phyloP scores from a whole-genome alignment of 2,113 vertebrate species.

The Oplegnathus fasciatus region DNA sequence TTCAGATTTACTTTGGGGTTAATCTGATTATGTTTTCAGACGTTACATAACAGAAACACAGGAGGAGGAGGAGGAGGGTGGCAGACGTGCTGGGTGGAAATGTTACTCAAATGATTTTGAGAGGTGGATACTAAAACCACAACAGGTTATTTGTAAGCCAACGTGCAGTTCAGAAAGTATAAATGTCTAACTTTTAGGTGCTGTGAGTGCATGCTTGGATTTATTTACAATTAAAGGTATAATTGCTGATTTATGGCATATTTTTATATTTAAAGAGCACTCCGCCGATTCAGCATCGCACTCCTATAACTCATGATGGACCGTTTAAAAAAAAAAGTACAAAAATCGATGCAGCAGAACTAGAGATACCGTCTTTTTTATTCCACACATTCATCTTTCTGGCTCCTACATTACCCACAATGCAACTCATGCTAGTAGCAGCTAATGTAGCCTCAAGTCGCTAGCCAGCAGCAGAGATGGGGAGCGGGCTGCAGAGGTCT shows the following conservation, averaged over 20 bases:
- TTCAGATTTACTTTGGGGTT: conserved; percentile 44
- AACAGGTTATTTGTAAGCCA: conserved; percentile 4
- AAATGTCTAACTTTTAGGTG: not conserved
- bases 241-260: not conserved
- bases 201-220: not conserved
- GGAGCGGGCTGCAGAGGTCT: not conserved
- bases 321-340: too few relatives aligned
- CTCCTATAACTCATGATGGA: not conserved
- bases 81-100: conserved; percentile 1
- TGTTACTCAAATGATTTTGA: conserved; percentile 4
- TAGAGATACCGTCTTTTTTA: too few relatives aligned
- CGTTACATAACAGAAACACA: conserved; percentile 55
- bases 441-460: not conserved
- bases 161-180: not conserved
- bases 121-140: conserved; percentile 12
- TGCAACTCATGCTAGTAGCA: not conserved
- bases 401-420: not conserved
- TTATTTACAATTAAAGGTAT: not conserved
- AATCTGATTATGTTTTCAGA: conserved; percentile 69
- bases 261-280: not conserved
- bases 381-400: too few relatives aligned
- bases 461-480: not conserved
- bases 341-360: not conserved
- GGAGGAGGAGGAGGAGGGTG: conserved; percentile 25
- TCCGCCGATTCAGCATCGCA: not conserved